A percentile compares a stretch with the other conserved stretches of the same genome.
Conservation (phyloP, 2,797 vertebrate species). For the Mionectes olivaceus region DNA sequence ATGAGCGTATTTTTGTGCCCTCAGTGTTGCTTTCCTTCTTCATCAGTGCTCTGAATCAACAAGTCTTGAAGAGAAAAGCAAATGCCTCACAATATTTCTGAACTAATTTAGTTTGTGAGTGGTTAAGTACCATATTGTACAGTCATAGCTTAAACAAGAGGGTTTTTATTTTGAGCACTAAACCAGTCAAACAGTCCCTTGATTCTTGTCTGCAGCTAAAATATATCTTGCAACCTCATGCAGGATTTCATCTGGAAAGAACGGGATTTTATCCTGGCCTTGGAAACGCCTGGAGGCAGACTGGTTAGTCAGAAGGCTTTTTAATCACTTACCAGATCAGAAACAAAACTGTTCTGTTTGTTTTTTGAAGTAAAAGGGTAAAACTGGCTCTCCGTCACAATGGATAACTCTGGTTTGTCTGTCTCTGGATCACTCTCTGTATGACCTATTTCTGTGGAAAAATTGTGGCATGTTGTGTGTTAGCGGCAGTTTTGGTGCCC, state of each 20-base stretch:
- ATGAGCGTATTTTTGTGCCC: neutral
- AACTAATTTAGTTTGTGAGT: neutral
- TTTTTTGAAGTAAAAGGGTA: neutral
- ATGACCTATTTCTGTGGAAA: neutral
- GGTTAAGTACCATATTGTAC: neutral
- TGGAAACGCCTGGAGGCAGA: neutral
- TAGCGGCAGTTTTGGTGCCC: neutral
- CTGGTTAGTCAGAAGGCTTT: neutral
- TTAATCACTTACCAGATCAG: neutral
- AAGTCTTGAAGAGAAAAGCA: neutral
- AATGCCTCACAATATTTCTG: neutral
- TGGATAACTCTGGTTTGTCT: neutral
- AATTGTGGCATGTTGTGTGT: neutral
- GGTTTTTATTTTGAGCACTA: neutral
- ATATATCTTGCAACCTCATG: neutral
- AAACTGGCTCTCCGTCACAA: neutral
- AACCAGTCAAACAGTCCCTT: neutral
- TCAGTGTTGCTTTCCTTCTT: neutral
- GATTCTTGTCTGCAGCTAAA: neutral
- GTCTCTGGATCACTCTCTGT: neutral
- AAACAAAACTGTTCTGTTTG: neutral
- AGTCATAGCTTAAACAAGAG: neutral
- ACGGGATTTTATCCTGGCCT: neutral
- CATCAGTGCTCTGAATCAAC: neutral
- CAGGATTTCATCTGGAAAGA: neutral